These are phyloP conservation scores for Leucophenga varia DNA, from an alignment of 1,140 invertebrate genomes.

Conservation along the genomic window DNA sequence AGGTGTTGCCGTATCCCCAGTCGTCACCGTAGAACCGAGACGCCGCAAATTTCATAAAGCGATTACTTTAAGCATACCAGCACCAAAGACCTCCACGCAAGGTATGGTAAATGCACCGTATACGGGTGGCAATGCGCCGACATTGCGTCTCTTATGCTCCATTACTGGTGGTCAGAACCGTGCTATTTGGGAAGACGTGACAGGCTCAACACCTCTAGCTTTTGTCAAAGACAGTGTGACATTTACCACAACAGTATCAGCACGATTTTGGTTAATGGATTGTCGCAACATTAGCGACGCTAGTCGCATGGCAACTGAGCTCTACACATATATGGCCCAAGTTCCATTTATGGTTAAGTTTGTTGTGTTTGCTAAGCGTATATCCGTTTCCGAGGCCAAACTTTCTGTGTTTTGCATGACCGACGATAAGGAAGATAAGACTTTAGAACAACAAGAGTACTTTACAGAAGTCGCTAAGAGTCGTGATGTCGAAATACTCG, in stretches of 20 bases:
- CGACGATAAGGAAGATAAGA: conserved; percentile 98
- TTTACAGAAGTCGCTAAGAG: conserved; percentile 97
- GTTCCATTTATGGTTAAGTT: conserved; percentile 97
- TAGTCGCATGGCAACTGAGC: conserved; percentile 97
- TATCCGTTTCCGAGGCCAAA: conserved; percentile 88
- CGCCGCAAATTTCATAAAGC: conserved; percentile 98
- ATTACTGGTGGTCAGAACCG: conserved; percentile 96
- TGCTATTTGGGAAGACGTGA: conserved; percentile 99
- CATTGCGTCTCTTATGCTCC: conserved; percentile 92
- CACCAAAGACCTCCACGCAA: conserved; percentile 89
- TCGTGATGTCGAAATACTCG: conserved; percentile 95
- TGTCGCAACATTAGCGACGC: conserved; percentile 95
- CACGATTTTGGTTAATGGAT: conserved; percentile 99
- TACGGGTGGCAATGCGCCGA: conserved; percentile 86
- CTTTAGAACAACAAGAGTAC: conserved; percentile 93
- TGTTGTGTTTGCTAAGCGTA: conserved; percentile 94
- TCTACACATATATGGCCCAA: conserved; percentile 87
- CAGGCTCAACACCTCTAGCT: conserved; percentile 93
- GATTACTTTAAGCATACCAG: conserved; percentile 96
- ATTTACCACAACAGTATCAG: conserved; percentile 98
- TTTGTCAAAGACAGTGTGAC: conserved; percentile 98
- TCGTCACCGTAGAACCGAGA: conserved; percentile 97
- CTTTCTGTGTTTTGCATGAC: conserved; percentile 98
- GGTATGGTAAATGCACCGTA: conserved; percentile 90
- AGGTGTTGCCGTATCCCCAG: conserved; percentile 96